Percentiles rank a stretch among this genome's conserved stretches.
phyloP scores from a whole-genome alignment of 2,797 vertebrate genomes.

The Propithecus perrieri region DNA sequence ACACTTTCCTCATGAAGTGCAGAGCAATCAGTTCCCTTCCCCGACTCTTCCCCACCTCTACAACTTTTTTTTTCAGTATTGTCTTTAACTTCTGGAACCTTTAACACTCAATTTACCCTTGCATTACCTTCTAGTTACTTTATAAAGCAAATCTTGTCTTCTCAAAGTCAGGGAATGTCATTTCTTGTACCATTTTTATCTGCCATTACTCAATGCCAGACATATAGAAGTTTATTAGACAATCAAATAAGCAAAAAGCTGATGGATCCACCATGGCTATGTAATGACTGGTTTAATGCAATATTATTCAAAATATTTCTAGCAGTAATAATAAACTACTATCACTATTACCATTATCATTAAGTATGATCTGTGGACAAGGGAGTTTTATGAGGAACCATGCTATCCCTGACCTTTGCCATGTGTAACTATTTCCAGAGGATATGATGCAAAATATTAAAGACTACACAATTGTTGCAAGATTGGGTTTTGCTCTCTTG shows the following conservation, averaged over 20 bases:
- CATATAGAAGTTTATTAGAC: neutral
- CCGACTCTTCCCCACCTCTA: neutral
- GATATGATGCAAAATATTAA: neutral
- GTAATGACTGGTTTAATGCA: neutral
- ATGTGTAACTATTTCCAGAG: neutral
- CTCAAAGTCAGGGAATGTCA: neutral
- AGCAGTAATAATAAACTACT: neutral
- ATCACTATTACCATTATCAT: neutral
- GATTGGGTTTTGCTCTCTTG: neutral
- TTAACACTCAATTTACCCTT: neutral
- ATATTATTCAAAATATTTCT: neutral
- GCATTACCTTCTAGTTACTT: neutral
- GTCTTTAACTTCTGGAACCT: neutral
- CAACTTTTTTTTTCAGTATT: neutral
- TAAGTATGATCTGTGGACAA: neutral
- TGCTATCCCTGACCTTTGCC: neutral
- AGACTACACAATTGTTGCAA: neutral
- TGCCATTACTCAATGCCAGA: neutral
- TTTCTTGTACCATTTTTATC: neutral
- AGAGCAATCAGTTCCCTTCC: neutral
- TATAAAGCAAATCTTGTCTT: neutral
- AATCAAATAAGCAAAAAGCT: neutral
- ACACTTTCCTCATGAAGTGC: neutral
- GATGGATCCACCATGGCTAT: neutral
- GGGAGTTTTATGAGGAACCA: neutral